Evolutionary conservation across 2,113 vertebrate genomes (phyloP), one percentile per base, ranked within the genome.

Genomic region (Tyrannus savana): DNA sequence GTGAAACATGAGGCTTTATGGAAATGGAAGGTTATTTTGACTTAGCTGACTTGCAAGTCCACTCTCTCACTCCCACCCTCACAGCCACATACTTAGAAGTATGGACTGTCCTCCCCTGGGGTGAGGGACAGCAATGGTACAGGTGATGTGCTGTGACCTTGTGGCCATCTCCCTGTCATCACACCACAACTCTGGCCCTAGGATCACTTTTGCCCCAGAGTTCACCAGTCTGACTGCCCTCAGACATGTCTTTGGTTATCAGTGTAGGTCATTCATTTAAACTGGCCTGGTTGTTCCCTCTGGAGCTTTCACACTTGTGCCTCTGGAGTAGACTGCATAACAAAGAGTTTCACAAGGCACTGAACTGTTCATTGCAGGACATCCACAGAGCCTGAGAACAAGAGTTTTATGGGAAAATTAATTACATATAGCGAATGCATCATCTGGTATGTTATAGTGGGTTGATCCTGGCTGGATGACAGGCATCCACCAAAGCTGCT

Each of bases 1-100:
- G 49, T 7, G 33, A 39, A 59, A 49, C 1, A 0, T 19, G 44
- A 71, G 27, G 30, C 0, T 2, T 42, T 52, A 25, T n/a, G 44
- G 46, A 64, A 72, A 59, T 9, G 12, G 46, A 12, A 52, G 15
- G 9, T 55, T 6, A 27, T 66, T 72, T 69, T 22, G 6, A 10
- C 53, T 76, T 30, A 47, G 58, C 39, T 33, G 25, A 16, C 30
- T 59, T 77, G 33, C 46, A 60, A 42, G 30, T 28, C 15, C 24
- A 8, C 10, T 59, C 3, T 71, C n/a, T 14, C 22, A 11, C 19
- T 33, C 30, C 30, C 28, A 42, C 30, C 19, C n/a, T 64, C 21
- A 58, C 6, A 21, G 7, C 13, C 39, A 11, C 0, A 0, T 33
- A 27, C 27, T 78, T 31, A 33, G 39, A 58, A 71, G 18, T 37